These are phyloP conservation scores for Delphinapterus leucas DNA, from an alignment of 2,113 vertebrate species.

Conservation along the genomic window DNA sequence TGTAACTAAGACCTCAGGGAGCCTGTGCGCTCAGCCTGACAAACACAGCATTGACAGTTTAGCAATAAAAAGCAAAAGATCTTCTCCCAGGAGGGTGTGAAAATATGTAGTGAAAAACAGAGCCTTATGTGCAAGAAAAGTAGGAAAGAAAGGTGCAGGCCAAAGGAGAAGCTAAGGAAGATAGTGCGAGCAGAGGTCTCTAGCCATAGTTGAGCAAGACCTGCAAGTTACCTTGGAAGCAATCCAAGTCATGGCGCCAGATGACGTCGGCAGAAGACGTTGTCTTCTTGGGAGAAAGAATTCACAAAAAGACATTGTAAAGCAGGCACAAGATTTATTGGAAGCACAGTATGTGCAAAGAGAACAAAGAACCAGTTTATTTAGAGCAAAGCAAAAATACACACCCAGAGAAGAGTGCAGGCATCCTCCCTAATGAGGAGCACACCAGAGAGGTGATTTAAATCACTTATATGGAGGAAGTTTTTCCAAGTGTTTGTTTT, in stretches of 20 bases:
- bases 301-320: neutral
- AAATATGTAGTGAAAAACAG: neutral
- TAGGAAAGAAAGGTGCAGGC: neutral
- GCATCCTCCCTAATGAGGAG: neutral
- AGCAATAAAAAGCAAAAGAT: neutral
- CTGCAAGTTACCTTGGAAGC: neutral
- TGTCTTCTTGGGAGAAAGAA: neutral
- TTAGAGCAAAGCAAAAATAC: neutral
- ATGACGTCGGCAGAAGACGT: neutral
- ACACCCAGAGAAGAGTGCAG: neutral
- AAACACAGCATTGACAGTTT: neutral
- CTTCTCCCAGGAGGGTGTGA: neutral
- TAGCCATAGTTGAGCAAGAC: neutral
- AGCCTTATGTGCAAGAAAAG: neutral
- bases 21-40: neutral
- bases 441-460: neutral
- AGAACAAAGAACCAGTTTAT: neutral
- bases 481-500: neutral
- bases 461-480: neutral
- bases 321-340: neutral
- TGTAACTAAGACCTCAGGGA: neutral
- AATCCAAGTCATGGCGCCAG: neutral
- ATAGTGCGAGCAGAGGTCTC: neutral
- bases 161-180: neutral
- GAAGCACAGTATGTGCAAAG: neutral